Evolutionary conservation across 2,113 vertebrate species (phyloP).

Genomic region (Pelodiscus sinensis): DNA sequence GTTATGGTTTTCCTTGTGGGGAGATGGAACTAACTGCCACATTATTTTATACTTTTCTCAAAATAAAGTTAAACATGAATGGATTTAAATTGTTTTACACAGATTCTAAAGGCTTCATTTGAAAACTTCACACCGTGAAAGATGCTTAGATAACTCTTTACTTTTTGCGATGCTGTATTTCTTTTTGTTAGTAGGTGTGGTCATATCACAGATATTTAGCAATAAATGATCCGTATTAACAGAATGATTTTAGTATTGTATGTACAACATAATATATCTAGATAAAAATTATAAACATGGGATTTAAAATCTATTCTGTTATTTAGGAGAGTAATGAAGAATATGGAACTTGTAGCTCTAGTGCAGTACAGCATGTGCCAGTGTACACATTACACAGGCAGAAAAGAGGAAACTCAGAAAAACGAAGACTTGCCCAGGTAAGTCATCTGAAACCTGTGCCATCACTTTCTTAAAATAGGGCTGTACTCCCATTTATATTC

Average conservation of each 20-base stretch:
- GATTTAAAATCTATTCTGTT: constrained; percentile 41
- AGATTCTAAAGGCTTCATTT: background rate
- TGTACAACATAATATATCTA: constrained; percentile 29
- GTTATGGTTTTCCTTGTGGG: background rate
- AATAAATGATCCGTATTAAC: constrained; percentile 14
- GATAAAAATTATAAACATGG: constrained; percentile 46
- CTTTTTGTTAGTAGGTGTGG: constrained; percentile 55
- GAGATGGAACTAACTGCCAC: background rate
- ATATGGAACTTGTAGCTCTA: constrained; percentile 59
- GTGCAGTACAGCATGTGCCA: constrained; percentile 58
- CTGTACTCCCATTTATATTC: background rate
- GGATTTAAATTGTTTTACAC: background rate
- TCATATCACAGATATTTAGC: constrained; percentile 51
- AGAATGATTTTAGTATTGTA: constrained; percentile 59
- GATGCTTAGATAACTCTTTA: background rate
- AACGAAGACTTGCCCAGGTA: constrained; percentile 76
- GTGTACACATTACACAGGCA: constrained; percentile 54
- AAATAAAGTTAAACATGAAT: background rate
- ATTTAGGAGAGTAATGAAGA: constrained; percentile 79
- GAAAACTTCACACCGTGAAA: constrained; percentile 27
- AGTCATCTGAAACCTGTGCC: background rate
- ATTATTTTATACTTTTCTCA: constrained; percentile 15
- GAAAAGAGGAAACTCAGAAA: constrained; percentile 62
- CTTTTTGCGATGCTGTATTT: constrained; percentile 26
- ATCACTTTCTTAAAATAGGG: rapidly evolving